Evolutionary conservation across 2,113 vertebrate genomes (phyloP).

Genomic region (Nothoprocta pentlandii): DNA sequence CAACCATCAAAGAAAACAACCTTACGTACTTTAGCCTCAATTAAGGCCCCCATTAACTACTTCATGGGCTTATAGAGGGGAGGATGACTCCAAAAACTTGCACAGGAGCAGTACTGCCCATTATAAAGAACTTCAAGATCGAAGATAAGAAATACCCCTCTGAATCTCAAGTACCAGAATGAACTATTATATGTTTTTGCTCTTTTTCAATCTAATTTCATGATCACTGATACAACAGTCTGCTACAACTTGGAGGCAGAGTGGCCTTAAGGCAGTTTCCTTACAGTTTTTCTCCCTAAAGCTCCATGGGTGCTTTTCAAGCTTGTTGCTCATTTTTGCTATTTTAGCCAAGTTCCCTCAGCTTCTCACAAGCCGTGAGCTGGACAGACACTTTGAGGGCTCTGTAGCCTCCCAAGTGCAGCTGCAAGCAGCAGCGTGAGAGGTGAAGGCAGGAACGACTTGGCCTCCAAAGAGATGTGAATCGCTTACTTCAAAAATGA

Average conservation of each 20-base stretch:
- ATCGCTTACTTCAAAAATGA: neutral
- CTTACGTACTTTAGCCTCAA: neutral
- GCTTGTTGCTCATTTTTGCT: neutral
- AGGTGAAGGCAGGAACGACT: neutral
- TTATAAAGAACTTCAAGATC: neutral
- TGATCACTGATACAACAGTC: neutral
- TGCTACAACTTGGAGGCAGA: neutral
- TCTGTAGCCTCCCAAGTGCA: neutral
- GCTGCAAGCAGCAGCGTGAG: accelerated
- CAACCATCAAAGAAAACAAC: neutral
- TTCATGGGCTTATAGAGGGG: neutral
- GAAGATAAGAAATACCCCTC: neutral
- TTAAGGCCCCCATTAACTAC: neutral
- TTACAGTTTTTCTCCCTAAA: neutral
- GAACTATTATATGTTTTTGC: neutral
- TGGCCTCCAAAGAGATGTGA: accelerated
- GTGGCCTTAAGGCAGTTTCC: neutral
- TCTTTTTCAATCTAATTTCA: neutral
- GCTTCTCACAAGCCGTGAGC: neutral
- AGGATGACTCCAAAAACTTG: neutral
- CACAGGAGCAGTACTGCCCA: neutral
- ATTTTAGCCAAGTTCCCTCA: neutral
- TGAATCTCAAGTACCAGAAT: neutral
- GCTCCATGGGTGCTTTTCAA: neutral
- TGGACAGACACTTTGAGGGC: neutral